phyloP scores from a whole-genome alignment of 2,888 invertebrate species.

The Drosophila dives region DNA sequence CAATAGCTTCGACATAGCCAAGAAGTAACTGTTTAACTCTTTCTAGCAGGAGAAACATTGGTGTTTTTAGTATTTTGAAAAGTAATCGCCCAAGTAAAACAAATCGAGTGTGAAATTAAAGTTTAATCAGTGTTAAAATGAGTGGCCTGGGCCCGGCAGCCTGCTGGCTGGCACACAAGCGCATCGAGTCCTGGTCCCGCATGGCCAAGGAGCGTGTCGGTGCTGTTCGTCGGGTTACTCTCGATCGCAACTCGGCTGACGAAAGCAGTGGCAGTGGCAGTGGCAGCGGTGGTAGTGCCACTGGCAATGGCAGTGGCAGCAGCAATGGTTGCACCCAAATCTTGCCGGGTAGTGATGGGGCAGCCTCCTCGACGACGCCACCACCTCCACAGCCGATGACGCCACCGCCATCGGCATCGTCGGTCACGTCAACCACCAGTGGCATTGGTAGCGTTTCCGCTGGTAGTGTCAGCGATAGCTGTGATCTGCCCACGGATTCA shows the following conservation, averaged over 20 bases:
- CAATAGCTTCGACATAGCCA: slow-evolving; percentile 1
- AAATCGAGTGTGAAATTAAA: not conserved
- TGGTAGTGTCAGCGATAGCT: slow-evolving; percentile 84
- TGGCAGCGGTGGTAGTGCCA: slow-evolving; percentile 25
- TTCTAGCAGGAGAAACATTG: too few relatives aligned
- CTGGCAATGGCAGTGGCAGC: slow-evolving; percentile 46
- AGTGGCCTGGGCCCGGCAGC: slow-evolving; percentile 90
- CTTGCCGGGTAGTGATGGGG: slow-evolving; percentile 52
- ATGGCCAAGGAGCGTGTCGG: slow-evolving; percentile 89
- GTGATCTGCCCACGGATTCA: slow-evolving; percentile 84
- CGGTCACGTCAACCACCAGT: slow-evolving; percentile 84
- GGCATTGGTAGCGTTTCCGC: slow-evolving; percentile 83
- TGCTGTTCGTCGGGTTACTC: slow-evolving; percentile 84
- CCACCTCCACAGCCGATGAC: slow-evolving; percentile 81
- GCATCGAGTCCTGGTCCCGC: slow-evolving; percentile 91
- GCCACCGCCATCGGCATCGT: slow-evolving; percentile 84
- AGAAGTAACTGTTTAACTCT: not conserved
- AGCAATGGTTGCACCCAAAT: slow-evolving; percentile 50
- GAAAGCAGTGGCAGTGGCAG: slow-evolving; percentile 64
- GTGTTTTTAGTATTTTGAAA: not conserved
- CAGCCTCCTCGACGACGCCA: slow-evolving; percentile 66
- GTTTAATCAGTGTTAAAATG: slow-evolving; percentile 83
- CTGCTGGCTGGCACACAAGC: slow-evolving; percentile 91
- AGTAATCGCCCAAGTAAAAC: not conserved
- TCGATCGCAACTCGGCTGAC: slow-evolving; percentile 83